Percentiles rank a stretch among this genome's conserved stretches.
Evolutionary conservation across 2,888 invertebrate species (phyloP).

Genomic region (Drosophila seclusa): DNA sequence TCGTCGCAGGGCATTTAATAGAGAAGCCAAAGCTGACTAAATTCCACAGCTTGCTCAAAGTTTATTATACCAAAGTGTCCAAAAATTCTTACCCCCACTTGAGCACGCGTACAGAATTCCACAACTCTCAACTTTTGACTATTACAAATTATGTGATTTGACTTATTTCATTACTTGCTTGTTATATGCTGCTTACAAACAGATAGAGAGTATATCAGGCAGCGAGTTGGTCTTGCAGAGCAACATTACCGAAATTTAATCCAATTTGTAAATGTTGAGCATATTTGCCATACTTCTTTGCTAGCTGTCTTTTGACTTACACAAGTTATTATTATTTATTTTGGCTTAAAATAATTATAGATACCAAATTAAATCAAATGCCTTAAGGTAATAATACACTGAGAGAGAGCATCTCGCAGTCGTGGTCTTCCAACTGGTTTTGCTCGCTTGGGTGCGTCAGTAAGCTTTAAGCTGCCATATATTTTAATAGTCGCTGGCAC

Average conservation of each 20-base stretch:
- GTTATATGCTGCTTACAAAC: slow-evolving; percentile 1
- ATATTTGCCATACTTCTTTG: background rate
- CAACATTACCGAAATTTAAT: background rate
- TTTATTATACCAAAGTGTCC: slow-evolving; percentile 39
- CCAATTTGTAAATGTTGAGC: background rate
- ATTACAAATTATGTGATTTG: slow-evolving; percentile 76
- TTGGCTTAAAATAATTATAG: background rate
- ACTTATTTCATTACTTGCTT: slow-evolving; percentile 64
- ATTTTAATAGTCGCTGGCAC: slow-evolving; percentile 66
- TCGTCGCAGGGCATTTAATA: slow-evolving; percentile 18
- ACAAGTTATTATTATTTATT: background rate
- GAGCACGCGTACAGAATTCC: slow-evolving; percentile 63
- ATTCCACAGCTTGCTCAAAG: slow-evolving; percentile 30
- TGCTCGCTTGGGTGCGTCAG: slow-evolving; percentile 11
- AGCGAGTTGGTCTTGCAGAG: background rate
- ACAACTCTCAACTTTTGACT: slow-evolving; percentile 68
- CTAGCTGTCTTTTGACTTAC: background rate
- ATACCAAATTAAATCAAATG: background rate
- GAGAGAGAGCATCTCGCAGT: background rate
- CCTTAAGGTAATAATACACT: background rate
- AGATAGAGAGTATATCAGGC: background rate
- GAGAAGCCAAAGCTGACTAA: background rate
- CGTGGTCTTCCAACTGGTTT: background rate
- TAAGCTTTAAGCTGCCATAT: slow-evolving; percentile 52
- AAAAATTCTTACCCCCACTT: slow-evolving; percentile 51